Evolutionary conservation across 2,797 vertebrate species (phyloP).

Genomic region (Chloroceryle inda): DNA sequence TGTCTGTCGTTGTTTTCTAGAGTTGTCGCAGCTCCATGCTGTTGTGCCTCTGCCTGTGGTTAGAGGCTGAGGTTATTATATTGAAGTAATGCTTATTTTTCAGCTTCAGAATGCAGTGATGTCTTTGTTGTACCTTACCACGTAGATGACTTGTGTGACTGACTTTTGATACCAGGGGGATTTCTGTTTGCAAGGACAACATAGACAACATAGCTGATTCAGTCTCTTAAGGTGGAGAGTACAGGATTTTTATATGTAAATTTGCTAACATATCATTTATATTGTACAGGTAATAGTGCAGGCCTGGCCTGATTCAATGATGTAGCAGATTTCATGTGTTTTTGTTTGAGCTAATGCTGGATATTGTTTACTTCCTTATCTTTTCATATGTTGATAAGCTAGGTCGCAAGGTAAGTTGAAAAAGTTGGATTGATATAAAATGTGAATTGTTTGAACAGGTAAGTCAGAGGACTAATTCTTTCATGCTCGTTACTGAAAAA

Average conservation of each 20-base stretch:
- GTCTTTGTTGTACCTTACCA: background rate
- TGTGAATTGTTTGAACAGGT: background rate
- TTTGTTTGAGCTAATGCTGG: background rate
- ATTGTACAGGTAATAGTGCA: background rate
- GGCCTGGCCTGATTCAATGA: background rate
- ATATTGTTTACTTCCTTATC: background rate
- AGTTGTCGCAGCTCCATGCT: background rate
- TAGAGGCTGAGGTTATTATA: background rate
- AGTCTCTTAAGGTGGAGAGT: background rate
- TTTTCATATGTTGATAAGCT: background rate
- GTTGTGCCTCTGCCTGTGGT: background rate
- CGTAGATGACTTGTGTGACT: accelerated
- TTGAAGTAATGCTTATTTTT: background rate
- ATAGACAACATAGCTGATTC: background rate
- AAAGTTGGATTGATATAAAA: background rate
- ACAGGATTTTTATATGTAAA: background rate
- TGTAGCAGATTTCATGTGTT: background rate
- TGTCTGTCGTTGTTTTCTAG: background rate
- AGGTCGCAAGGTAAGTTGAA: background rate
- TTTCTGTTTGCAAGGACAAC: background rate
- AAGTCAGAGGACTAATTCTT: background rate
- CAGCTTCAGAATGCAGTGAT: background rate
- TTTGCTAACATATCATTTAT: background rate
- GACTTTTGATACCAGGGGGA: background rate
- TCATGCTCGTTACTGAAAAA: background rate